Percentiles rank a stretch among this genome's conserved stretches.
Evolutionary conservation across 2,113 vertebrate genomes (phyloP).

Genomic region (Oreocharis arfaki): DNA sequence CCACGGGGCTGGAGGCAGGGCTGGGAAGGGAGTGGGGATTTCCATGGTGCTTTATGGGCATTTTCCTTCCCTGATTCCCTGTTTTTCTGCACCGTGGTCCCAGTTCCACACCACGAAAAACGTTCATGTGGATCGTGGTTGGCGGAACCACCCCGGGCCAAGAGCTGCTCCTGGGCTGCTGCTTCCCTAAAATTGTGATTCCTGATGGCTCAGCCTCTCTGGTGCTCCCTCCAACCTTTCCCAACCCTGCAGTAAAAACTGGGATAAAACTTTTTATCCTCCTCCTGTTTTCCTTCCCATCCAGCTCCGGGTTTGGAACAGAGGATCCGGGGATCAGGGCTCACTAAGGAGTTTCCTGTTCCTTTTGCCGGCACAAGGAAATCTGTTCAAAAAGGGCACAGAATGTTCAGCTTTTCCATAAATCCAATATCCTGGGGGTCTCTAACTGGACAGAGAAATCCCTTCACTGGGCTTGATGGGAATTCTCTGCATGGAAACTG

Average conservation of each 20-base stretch:
- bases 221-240: neutral
- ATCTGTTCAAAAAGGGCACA: fast-evolving
- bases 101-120: neutral
- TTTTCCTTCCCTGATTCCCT: neutral
- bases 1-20: neutral
- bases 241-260: neutral
- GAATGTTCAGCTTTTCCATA: neutral
- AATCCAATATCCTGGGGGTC: fast-evolving
- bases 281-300: neutral
- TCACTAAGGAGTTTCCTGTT: neutral
- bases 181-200: neutral
- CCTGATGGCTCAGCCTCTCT: fast-evolving
- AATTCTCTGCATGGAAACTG: fast-evolving
- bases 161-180: neutral
- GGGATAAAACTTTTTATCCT: neutral
- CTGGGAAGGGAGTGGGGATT: neutral
- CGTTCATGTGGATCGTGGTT: neutral
- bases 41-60: neutral
- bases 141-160: neutral
- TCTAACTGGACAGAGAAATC: fast-evolving
- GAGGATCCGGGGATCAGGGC: neutral
- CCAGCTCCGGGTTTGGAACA: neutral
- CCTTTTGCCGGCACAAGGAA: neutral
- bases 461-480: fast-evolving
- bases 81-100: neutral